Evolutionary conservation across 37 sponge, comb jelly and placozoan genomes (phyloP).

Genomic region (Aplysina aerophoba): DNA sequence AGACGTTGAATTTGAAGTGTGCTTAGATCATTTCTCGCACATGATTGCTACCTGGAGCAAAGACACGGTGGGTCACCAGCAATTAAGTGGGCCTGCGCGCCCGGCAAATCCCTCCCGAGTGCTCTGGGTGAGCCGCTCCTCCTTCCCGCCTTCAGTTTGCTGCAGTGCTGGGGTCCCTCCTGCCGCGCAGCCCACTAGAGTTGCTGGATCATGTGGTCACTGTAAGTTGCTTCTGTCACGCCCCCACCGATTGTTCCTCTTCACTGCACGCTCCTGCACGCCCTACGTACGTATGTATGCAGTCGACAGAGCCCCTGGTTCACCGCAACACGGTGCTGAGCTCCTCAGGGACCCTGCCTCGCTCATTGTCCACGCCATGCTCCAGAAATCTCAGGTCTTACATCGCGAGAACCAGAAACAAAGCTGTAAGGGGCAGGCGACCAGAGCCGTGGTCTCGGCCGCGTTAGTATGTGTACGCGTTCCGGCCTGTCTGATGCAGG

Average conservation of each 20-base stretch:
- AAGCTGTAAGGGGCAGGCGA: background rate
- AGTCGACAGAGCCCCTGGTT: constrained; percentile 53
- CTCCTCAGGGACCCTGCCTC: background rate
- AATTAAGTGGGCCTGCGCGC: background rate
- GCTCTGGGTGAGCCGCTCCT: too few relatives aligned
- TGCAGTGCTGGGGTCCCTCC: constrained; percentile 38
- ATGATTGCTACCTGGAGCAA: constrained; percentile 51
- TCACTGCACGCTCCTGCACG: background rate
- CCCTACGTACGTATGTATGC: background rate
- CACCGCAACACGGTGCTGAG: constrained; percentile 58
- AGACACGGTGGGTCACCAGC: constrained; percentile 39
- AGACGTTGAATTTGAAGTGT: constrained; percentile 49
- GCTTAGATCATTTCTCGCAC: constrained; percentile 50
- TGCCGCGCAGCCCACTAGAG: constrained; percentile 48
- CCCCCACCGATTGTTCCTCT: background rate
- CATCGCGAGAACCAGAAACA: constrained; percentile 41
- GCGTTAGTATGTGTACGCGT: background rate
- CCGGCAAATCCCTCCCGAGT: too few relatives aligned
- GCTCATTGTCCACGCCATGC: constrained; percentile 63
- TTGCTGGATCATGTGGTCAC: constrained; percentile 68
- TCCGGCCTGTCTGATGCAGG: background rate
- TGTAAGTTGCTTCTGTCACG: constrained; percentile 39
- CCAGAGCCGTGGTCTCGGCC: constrained; percentile 8
- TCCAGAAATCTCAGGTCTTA: constrained; percentile 32
- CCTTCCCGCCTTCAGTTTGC: constrained; percentile 39